Percentiles rank a stretch among this genome's conserved stretches.
phyloP scores from a whole-genome alignment of 2,113 vertebrate genomes.

The Gadus chalcogrammus region DNA sequence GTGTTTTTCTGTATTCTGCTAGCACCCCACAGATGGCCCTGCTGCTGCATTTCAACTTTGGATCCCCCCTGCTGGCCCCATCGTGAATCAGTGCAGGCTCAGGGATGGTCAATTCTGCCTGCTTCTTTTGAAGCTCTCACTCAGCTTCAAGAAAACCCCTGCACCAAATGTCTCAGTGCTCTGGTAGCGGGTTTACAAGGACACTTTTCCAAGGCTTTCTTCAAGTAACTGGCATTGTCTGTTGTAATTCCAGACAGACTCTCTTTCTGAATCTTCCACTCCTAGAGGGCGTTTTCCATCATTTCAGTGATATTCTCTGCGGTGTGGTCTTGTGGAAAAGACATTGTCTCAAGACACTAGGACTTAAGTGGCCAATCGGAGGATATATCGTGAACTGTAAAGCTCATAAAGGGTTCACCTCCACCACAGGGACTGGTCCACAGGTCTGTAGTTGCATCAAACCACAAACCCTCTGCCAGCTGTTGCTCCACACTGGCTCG shows the following conservation, averaged over 20 bases:
- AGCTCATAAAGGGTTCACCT: conserved; percentile 14
- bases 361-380: conserved; percentile 22
- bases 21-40: conserved; percentile 37
- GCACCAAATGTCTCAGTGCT: conserved; percentile 2
- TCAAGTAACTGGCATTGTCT: neutral
- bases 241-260: conserved; percentile 5
- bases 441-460: conserved; percentile 10
- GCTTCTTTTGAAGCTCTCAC: conserved; percentile 15
- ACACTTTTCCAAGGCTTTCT: conserved; percentile 4
- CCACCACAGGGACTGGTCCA: conserved; percentile 22
- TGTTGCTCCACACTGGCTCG: conserved; percentile 4
- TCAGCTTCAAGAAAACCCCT: conserved; percentile 8
- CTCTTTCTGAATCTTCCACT: conserved; percentile 3
- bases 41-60: conserved; percentile 31
- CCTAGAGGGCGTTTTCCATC: conserved; percentile 10
- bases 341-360: conserved; percentile 13
- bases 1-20: conserved; percentile 27
- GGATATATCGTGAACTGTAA: conserved; percentile 14
- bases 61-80: conserved; percentile 18
- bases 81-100: conserved; percentile 11
- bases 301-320: conserved; percentile 8
- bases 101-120: conserved; percentile 12
- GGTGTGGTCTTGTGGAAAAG: conserved; percentile 26
- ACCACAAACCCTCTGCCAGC: conserved; percentile 12
- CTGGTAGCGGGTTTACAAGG: neutral